Percentiles rank a stretch among this genome's conserved stretches.
phyloP scores from a whole-genome alignment of 2,113 vertebrate genomes.

The Terrapene triunguis region DNA sequence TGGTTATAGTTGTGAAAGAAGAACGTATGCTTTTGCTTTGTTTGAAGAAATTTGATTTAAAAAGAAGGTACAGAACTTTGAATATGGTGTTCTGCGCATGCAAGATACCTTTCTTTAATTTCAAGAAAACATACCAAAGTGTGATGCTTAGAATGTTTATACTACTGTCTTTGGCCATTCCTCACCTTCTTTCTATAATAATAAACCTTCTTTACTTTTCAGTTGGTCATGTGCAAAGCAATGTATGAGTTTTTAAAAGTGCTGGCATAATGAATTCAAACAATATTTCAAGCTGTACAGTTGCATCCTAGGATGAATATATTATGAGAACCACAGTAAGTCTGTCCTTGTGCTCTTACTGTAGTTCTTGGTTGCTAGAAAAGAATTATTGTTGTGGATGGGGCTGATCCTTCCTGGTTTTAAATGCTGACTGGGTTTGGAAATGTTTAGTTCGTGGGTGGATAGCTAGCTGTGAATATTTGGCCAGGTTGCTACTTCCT shows the following conservation, averaged over 20 bases:
- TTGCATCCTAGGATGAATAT: background rate
- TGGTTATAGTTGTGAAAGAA: rapidly evolving
- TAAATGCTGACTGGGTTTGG: background rate
- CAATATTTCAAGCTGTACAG: background rate
- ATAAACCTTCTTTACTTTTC: background rate
- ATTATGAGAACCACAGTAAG: background rate
- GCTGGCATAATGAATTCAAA: background rate
- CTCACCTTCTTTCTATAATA: background rate
- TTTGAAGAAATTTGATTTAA: background rate
- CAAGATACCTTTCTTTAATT: background rate
- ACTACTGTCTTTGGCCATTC: background rate
- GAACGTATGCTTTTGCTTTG: background rate
- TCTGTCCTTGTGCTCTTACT: background rate
- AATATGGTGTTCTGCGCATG: background rate
- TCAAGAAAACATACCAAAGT: background rate
- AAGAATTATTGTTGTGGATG: background rate
- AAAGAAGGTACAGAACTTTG: background rate
- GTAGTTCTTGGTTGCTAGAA: background rate
- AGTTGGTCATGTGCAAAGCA: background rate
- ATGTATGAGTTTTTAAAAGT: background rate
- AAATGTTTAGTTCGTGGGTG: background rate
- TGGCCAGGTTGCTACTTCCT: background rate
- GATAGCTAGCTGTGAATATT: background rate
- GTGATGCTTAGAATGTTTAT: rapidly evolving
- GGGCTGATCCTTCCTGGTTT: background rate